Evolutionary conservation across 2,113 vertebrate genomes (phyloP).

Genomic region (Pholis gunnellus): DNA sequence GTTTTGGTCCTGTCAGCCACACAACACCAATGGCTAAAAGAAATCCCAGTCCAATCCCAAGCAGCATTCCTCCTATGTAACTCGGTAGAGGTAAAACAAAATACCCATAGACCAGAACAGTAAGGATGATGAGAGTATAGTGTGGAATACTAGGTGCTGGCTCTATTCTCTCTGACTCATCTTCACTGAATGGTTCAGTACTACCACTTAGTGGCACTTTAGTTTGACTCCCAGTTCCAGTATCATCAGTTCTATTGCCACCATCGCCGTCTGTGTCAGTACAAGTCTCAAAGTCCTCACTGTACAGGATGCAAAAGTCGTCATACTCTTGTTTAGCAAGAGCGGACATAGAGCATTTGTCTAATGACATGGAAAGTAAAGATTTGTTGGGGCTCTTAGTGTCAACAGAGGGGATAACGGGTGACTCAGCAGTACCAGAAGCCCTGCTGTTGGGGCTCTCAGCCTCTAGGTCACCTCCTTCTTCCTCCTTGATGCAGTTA

Average conservation of each 20-base stretch:
- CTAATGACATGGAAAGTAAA: constrained; percentile 77
- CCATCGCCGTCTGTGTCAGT: constrained; percentile 83
- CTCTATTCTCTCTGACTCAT: constrained; percentile 69
- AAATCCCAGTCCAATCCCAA: constrained; percentile 93
- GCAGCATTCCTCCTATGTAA: constrained; percentile 89
- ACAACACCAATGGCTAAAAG: constrained; percentile 90
- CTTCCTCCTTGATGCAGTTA: constrained; percentile 98
- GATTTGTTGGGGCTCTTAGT: constrained; percentile 67
- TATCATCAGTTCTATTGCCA: constrained; percentile 34
- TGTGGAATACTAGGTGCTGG: constrained; percentile 83
- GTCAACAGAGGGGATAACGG: constrained; percentile 57
- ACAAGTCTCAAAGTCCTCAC: constrained; percentile 90
- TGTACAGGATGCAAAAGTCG: constrained; percentile 93
- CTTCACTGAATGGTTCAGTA: constrained; percentile 81
- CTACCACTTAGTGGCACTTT: constrained; percentile 73
- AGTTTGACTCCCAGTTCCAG: constrained; percentile 60
- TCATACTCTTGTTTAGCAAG: constrained; percentile 94
- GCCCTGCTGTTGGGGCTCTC: constrained; percentile 78
- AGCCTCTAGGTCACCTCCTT: constrained; percentile 85
- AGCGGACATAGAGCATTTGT: constrained; percentile 92
- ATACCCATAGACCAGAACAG: constrained; percentile 90
- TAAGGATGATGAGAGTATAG: constrained; percentile 88
- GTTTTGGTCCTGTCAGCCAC: constrained; percentile 91
- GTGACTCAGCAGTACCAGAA: constrained; percentile 56
- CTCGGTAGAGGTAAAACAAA: constrained; percentile 92